These are phyloP conservation scores for Zoanthus sansibaricus DNA, from an alignment of 92 coral and sea anemone species.

Conservation along the genomic window DNA sequence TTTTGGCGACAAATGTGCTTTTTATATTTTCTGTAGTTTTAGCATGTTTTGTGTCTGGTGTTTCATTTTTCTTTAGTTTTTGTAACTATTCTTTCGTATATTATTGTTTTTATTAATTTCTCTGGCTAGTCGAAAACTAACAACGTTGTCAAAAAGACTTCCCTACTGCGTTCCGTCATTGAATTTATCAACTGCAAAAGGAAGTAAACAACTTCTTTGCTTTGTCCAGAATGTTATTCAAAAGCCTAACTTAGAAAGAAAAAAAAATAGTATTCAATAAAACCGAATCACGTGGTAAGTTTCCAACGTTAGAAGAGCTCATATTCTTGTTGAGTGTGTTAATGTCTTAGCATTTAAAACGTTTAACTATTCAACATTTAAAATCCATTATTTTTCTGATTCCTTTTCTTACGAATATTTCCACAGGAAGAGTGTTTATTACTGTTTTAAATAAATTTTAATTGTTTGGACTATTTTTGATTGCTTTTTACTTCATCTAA, in stretches of 20 bases:
- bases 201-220: too few relatives aligned
- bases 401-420: neutral
- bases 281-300: neutral
- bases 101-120: too few relatives aligned
- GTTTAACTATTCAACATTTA: neutral
- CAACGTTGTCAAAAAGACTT: neutral
- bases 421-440: constrained; percentile 3
- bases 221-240: too few relatives aligned
- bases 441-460: constrained; percentile 2
- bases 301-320: too few relatives aligned
- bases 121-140: too few relatives aligned
- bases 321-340: too few relatives aligned
- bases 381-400: neutral
- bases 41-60: neutral
- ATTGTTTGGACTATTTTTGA: constrained; percentile 9
- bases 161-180: neutral
- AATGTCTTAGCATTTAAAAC: neutral
- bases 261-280: too few relatives aligned
- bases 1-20: neutral
- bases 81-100: neutral
- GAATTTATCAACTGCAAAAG: too few relatives aligned
- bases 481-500: neutral
- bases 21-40: neutral
- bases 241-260: too few relatives aligned
- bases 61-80: neutral